Base-by-base conservation (phyloP, 2,797 vertebrate species). In the Cetoscarus ocellatus region DNA sequence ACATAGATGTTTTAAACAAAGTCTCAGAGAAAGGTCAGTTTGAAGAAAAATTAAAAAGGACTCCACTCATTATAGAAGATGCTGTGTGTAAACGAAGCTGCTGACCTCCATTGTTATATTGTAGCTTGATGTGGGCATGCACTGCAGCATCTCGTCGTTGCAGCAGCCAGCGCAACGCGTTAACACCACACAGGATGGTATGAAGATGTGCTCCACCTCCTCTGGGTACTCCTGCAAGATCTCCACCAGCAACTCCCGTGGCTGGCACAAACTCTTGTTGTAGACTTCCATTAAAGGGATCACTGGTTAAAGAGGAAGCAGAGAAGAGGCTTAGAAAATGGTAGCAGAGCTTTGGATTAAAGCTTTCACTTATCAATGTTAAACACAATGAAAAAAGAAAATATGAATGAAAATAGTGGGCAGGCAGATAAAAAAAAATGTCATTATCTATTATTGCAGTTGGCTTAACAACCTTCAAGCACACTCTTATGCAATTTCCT, bases 171-270 rank as follows among this genome's bases (percentile, higher is more conserved):
- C 97, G 17, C 98, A 99, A 81, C 97, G 96, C 85, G 94, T 96
- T 77, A 99, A 90, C 79, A 97, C 96, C 82, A 99, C 97, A 13
- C 98, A 99, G 88, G 98, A 97, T 0, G 98, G 98, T 90, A 97
- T 97, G 92, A 97, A 99, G 91, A 99, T 97, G 88, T 96, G 96
- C 80, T 99, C 98, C 66, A 98, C 96, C 82, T 99, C 98, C 12
- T 98, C 96, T 0, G 98, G 97, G 66, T 99, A 98, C 88, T 99
- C 98, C 90, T 98, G 96, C 86, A 97, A 95, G 88, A 99, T 97
- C 85, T 99, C 97, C 90, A 99, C 97, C 93, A 99, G 94, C 70
- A 96, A 90, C 92, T 99, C 98, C 58, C 98, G 95, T 0, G 97
- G 95, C 86, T 95, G 94, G 93, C 98, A 99, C 89, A 93, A 93